A percentile compares a stretch with the other conserved stretches of the same genome.
phyloP scores from a whole-genome alignment of 2,888 invertebrate species.

The Drosophila incognita region DNA sequence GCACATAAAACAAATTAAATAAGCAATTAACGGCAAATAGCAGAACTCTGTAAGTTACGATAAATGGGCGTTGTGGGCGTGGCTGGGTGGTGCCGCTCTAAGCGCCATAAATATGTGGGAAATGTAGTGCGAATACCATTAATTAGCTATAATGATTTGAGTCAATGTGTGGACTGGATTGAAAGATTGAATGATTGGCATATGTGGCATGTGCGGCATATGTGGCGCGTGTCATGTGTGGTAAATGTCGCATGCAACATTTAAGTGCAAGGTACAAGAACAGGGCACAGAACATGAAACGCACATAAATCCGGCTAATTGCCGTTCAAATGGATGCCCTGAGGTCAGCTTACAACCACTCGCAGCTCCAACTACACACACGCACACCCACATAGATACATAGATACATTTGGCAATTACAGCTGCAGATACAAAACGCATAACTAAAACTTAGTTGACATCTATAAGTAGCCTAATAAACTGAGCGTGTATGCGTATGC shows the following conservation, averaged over 20 bases:
- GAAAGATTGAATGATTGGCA: constrained; percentile 54
- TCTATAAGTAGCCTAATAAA: constrained; percentile 43
- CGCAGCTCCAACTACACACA: constrained; percentile 14
- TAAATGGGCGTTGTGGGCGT: constrained; percentile 1
- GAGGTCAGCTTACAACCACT: constrained; percentile 50
- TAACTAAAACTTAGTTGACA: constrained; percentile 50
- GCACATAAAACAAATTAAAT: constrained; percentile 71
- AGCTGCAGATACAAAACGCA: constrained; percentile 23
- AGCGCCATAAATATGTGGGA: constrained; percentile 52
- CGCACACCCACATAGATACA: neutral
- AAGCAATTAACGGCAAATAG: constrained; percentile 62
- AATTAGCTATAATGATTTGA: constrained; percentile 70
- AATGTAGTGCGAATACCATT: constrained; percentile 80
- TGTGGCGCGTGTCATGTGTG: constrained; percentile 66
- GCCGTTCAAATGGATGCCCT: constrained; percentile 53
- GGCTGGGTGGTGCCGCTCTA: constrained; percentile 3
- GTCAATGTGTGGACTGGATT: constrained; percentile 2
- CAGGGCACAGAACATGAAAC: constrained; percentile 39
- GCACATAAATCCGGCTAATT: constrained; percentile 71
- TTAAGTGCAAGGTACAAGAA: constrained; percentile 67
- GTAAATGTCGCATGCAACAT: constrained; percentile 80
- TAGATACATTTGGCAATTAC: constrained; percentile 2
- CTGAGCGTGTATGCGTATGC: constrained; percentile 1
- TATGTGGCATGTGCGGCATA: constrained; percentile 71
- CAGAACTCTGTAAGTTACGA: constrained; percentile 13